Evolutionary conservation across 2,888 invertebrate genomes (phyloP).

Genomic region (Seira musarum): DNA sequence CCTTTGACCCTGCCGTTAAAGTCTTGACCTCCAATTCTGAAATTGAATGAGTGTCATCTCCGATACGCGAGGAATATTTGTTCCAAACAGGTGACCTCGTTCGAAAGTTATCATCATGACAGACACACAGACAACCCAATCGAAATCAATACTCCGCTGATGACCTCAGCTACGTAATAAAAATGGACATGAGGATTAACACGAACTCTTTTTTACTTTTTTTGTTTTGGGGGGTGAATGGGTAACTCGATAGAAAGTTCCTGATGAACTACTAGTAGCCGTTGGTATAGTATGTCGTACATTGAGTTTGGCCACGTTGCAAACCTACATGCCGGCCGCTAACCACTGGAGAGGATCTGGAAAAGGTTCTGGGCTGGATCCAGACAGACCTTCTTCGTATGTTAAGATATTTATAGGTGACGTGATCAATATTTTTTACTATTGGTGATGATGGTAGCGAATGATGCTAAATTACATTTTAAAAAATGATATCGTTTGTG

Average conservation of each 20-base stretch:
- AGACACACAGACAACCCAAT: no score
- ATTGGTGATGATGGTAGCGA: no score
- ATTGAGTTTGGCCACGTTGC: conserved; percentile 84
- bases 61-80: no score
- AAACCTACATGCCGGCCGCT: conserved; percentile 84
- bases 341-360: conserved; percentile 78
- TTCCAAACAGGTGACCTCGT: no score
- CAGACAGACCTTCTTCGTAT: conserved; percentile 76
- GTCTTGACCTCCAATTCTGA: no score
- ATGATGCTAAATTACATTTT: conserved; percentile 8
- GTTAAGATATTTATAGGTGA: conserved; percentile 83
- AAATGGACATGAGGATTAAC: no score
- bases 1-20: no score
- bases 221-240: background rate
- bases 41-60: no score
- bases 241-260: conserved; percentile 81
- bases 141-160: no score
- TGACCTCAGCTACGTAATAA: no score
- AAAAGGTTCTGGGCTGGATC: conserved; percentile 73
- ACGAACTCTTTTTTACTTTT: no score
- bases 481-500: conserved; percentile 13
- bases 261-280: conserved; percentile 81
- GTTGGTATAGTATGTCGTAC: conserved; percentile 84
- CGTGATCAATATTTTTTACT: conserved; percentile 1
- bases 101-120: no score